A percentile compares a stretch with the other conserved stretches of the same genome.
phyloP scores from a whole-genome alignment of 2,888 invertebrate species.

The Nemurella pictetii region DNA sequence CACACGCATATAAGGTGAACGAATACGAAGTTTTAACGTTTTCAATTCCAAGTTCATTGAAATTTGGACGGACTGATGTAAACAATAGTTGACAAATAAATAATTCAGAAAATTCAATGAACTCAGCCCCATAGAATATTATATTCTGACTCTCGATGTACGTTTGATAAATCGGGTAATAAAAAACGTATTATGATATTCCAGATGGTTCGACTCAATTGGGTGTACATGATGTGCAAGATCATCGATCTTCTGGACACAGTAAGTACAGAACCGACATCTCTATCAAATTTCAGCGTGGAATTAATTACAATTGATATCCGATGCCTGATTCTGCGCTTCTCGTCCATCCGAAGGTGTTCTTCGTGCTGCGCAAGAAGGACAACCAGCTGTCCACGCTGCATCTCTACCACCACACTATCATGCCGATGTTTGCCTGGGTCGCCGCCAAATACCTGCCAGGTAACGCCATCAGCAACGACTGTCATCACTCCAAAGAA shows the following conservation, averaged over 20 bases:
- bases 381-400: conserved; percentile 42
- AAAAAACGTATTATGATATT: too few species aligned
- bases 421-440: conserved; percentile 45
- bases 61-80: too few species aligned
- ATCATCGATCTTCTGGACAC: conserved; percentile 96
- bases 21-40: too few species aligned
- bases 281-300: not conserved
- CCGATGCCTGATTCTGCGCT: not conserved
- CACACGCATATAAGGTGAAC: not conserved
- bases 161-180: too few species aligned
- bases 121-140: too few species aligned
- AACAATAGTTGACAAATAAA: too few species aligned
- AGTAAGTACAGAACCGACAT: conserved; percentile 60
- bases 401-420: conserved; percentile 44
- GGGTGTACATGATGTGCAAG: conserved; percentile 97
- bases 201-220: conserved; percentile 90
- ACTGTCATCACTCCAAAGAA: not conserved
- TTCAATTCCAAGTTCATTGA: too few species aligned
- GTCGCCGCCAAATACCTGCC: conserved; percentile 43
- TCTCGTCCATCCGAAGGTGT: conserved; percentile 67
- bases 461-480: conserved; percentile 34
- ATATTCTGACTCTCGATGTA: too few species aligned
- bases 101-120: too few species aligned
- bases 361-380: conserved; percentile 87
- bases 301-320: not conserved